Evolutionary conservation across 2,797 vertebrate species (phyloP).

Genomic region (Ciconia nigra): DNA sequence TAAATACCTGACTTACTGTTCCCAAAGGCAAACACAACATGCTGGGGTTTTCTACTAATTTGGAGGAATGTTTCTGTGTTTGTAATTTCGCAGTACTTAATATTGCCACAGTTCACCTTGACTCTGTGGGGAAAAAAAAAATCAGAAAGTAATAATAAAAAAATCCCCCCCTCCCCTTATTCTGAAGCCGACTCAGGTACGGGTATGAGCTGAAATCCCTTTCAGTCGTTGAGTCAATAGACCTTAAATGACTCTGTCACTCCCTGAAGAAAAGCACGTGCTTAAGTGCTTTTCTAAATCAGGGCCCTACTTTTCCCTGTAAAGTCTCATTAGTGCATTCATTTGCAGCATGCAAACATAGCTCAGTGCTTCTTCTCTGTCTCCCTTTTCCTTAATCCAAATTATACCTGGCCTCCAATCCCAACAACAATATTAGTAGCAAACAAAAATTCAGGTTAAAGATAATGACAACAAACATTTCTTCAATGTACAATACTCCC

Average conservation of each 20-base stretch:
- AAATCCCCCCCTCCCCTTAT: not conserved
- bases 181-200: not conserved
- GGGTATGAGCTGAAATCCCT: not conserved
- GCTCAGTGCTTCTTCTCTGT: not conserved
- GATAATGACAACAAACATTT: not conserved
- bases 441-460: not conserved
- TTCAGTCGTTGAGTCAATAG: not conserved
- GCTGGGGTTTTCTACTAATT: not conserved
- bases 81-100: not conserved
- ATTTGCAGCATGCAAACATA: not conserved
- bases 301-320: not conserved
- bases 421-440: not conserved
- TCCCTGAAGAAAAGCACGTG: not conserved
- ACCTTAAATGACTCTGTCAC: not conserved
- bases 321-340: not conserved
- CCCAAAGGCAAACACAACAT: not conserved
- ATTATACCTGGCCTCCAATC: not conserved
- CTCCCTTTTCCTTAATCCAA: not conserved
- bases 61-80: not conserved
- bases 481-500: not conserved
- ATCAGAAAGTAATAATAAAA: not conserved
- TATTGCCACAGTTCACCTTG: not conserved
- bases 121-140: not conserved
- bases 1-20: not conserved
- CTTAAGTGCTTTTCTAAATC: not conserved